Percentiles rank a stretch among this genome's conserved stretches.
phyloP scores from a whole-genome alignment of 2,888 invertebrate genomes.

The Baronia brevicornis region DNA sequence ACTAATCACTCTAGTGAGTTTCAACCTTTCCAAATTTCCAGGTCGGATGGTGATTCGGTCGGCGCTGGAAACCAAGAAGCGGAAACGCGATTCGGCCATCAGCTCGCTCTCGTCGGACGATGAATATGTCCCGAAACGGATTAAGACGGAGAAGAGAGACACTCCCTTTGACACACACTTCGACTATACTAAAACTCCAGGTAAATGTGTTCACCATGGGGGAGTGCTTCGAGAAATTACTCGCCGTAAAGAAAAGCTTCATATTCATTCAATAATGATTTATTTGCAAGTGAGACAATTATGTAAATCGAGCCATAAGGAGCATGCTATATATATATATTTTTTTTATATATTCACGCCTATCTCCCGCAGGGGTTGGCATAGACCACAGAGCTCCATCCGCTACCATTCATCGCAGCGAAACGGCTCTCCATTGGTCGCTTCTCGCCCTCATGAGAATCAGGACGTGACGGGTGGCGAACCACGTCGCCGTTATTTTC shows the following conservation, averaged over 20 bases:
- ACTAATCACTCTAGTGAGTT: too few species aligned
- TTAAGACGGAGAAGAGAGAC: conserved; percentile 47
- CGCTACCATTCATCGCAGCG: too few species aligned
- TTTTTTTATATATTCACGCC: conserved; percentile 6
- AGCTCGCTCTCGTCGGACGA: conserved; percentile 51
- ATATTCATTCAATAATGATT: too few species aligned
- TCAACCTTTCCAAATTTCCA: conserved; percentile 29
- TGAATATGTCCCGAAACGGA: conserved; percentile 29
- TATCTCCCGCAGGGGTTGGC: too few species aligned
- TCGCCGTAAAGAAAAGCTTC: too few species aligned
- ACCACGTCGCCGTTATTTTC: too few species aligned
- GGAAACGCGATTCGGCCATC: conserved; percentile 43
- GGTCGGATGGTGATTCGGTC: conserved; percentile 66
- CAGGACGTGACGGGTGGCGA: too few species aligned
- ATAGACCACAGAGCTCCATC: too few species aligned
- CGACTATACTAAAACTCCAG: conserved; percentile 47
- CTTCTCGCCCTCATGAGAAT: too few species aligned
- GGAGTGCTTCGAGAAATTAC: too few species aligned
- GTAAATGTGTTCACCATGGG: too few species aligned
- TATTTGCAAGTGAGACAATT: background rate
- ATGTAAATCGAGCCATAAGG: background rate
- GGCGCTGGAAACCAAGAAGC: conserved; percentile 59
- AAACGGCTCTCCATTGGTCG: too few species aligned
- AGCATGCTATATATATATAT: background rate
- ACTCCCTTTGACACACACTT: conserved; percentile 51